Conservation (phyloP, 2,113 vertebrate species). For the Crotalus tigris region DNA sequence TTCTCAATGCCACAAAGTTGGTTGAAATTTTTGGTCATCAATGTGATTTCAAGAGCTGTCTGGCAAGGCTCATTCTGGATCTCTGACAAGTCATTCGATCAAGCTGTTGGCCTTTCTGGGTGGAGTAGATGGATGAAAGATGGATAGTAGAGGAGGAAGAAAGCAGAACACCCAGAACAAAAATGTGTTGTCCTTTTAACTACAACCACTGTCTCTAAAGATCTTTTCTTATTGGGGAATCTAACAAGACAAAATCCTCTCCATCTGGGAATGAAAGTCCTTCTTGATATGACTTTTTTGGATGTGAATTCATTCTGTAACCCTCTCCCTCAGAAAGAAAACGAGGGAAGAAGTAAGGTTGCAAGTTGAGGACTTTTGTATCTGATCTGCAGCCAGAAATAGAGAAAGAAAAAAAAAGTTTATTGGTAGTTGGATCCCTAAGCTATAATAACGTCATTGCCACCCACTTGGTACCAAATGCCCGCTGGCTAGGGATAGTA, state of each 20-base stretch:
- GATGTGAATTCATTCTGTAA: not conserved
- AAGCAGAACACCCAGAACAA: not conserved
- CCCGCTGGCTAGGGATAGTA: fast-evolving
- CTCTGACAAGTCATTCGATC: not conserved
- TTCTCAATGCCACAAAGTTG: not conserved
- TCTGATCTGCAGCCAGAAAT: not conserved
- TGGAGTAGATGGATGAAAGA: not conserved
- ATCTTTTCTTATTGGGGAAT: not conserved
- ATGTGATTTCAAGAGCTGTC: not conserved
- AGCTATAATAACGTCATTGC: not conserved
- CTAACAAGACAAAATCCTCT: not conserved
- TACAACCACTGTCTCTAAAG: not conserved
- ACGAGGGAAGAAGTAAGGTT: not conserved
- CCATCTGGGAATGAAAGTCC: not conserved
- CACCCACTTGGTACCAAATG: not conserved
- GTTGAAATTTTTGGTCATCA: not conserved
- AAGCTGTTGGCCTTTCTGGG: not conserved
- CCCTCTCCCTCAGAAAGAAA: not conserved
- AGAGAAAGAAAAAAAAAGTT: no score
- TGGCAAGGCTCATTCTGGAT: not conserved
- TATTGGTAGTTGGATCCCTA: not conserved
- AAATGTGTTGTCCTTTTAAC: not conserved
- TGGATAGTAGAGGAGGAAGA: not conserved
- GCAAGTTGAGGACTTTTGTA: not conserved
- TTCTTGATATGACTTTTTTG: not conserved